Percentiles rank a stretch among this genome's conserved stretches.
phyloP scores from a whole-genome alignment of 2,797 vertebrate species.

The Tachyglossus aculeatus region DNA sequence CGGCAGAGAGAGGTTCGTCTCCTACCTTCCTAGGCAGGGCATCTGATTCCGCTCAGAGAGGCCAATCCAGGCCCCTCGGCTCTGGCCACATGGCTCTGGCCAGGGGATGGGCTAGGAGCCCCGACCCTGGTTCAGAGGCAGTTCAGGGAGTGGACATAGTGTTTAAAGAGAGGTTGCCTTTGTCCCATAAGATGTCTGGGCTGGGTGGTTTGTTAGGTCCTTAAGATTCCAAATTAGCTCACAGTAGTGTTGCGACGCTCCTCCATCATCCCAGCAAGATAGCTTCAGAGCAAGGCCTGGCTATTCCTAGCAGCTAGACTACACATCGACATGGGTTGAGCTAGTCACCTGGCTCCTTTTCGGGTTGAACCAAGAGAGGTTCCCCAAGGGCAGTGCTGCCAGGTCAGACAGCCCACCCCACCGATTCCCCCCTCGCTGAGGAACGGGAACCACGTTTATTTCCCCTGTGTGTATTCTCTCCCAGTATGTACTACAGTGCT shows the following conservation, averaged over 20 bases:
- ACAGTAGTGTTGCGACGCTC: conserved; percentile 27
- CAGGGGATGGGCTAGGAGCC: conserved; percentile 10
- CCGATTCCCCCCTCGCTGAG: not conserved
- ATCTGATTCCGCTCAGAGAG: not conserved
- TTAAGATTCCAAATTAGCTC: conserved; percentile 43
- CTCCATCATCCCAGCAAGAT: not conserved
- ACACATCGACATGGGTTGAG: not conserved
- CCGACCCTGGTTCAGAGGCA: conserved; percentile 17
- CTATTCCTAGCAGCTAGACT: not conserved
- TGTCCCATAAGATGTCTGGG: not conserved
- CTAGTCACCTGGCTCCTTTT: not conserved
- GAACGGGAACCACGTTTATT: not conserved
- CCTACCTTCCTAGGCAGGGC: conserved; percentile 30
- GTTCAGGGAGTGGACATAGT: conserved; percentile 1
- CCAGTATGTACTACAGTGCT: not conserved
- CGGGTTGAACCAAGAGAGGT: not conserved
- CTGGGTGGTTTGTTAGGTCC: not conserved
- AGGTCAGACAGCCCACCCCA: not conserved
- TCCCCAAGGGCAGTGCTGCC: not conserved
- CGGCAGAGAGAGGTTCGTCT: too few relatives aligned
- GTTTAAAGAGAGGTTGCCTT: conserved; percentile 14
- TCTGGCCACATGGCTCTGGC: conserved; percentile 46
- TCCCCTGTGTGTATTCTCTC: not conserved
- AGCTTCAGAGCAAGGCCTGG: not conserved
- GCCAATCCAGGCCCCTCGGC: conserved; percentile 8